phyloP scores from a whole-genome alignment of 2,888 invertebrate genomes.

The Drosophila lacicola region DNA sequence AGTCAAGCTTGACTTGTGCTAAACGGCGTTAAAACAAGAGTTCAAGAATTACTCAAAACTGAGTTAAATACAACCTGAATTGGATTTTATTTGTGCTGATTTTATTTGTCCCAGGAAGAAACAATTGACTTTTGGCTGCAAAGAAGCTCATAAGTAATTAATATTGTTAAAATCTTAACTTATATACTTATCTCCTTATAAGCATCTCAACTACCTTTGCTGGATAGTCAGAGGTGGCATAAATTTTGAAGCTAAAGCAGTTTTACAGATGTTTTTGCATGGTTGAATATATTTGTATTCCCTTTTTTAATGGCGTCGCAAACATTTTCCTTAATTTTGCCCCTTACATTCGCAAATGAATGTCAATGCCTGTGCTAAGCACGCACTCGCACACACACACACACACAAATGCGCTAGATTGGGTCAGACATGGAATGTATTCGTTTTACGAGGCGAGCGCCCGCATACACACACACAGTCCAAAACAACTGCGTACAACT shows the following conservation, averaged over 20 bases:
- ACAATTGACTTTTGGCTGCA: no score
- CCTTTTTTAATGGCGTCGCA: constrained; percentile 59
- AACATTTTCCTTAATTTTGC: constrained; percentile 61
- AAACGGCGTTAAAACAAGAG: constrained; percentile 15
- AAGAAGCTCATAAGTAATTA: no score
- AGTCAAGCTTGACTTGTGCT: constrained; percentile 26
- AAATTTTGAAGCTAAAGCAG: constrained; percentile 26
- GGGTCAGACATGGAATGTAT: constrained; percentile 40
- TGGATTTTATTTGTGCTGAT: no score
- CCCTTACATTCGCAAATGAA: constrained; percentile 27
- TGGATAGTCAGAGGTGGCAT: constrained; percentile 1
- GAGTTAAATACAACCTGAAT: neutral
- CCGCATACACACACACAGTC: constrained; percentile 37
- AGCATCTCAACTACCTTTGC: neutral
- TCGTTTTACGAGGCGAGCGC: constrained; percentile 47
- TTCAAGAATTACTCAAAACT: neutral
- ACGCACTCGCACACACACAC: constrained; percentile 23
- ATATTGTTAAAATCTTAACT: neutral
- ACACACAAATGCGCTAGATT: neutral
- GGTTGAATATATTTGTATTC: constrained; percentile 67
- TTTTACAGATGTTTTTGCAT: constrained; percentile 44
- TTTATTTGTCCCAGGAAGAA: no score
- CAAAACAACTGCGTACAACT: constrained; percentile 67
- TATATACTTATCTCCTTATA: neutral
- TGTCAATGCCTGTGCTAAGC: constrained; percentile 57